Evolutionary conservation across 2,888 invertebrate species (phyloP).

Genomic region (Campaea margaritaria): DNA sequence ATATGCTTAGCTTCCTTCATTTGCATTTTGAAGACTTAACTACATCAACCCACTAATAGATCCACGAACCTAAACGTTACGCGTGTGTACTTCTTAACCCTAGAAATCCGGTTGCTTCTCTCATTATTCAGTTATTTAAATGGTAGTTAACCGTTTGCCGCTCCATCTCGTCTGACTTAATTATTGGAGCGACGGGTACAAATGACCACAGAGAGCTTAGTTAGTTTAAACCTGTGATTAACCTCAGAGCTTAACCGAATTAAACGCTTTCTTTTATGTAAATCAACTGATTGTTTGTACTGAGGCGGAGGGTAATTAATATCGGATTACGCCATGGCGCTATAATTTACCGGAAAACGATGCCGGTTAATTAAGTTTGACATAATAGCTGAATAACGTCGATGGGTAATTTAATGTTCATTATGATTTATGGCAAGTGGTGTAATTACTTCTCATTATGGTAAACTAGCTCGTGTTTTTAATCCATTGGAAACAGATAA

Average conservation of each 20-base stretch:
- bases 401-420: conserved; percentile 54
- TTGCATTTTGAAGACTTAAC: conserved; percentile 42
- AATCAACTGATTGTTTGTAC: conserved; percentile 75
- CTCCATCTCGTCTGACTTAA: conserved; percentile 68
- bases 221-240: conserved; percentile 73
- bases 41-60: conserved; percentile 37
- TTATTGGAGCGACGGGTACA: conserved; percentile 77
- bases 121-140: conserved; percentile 74
- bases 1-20: conserved; percentile 57
- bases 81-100: conserved; percentile 57
- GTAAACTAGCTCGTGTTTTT: conserved; percentile 24
- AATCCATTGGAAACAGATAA: conserved; percentile 12
- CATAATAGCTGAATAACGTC: conserved; percentile 57
- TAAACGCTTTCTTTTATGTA: conserved; percentile 80
- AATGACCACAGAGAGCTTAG: conserved; percentile 73
- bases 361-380: conserved; percentile 57
- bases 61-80: conserved; percentile 53
- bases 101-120: conserved; percentile 60
- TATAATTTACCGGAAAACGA: conserved; percentile 56
- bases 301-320: conserved; percentile 60
- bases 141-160: conserved; percentile 71
- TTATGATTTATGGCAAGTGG: conserved; percentile 51
- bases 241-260: conserved; percentile 75
- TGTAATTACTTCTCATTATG: conserved; percentile 40
- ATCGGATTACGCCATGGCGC: conserved; percentile 52